A percentile compares a stretch with the other conserved stretches of the same genome.
phyloP scores from a whole-genome alignment of 2,797 vertebrate genomes.

The Neoniphon sammara region DNA sequence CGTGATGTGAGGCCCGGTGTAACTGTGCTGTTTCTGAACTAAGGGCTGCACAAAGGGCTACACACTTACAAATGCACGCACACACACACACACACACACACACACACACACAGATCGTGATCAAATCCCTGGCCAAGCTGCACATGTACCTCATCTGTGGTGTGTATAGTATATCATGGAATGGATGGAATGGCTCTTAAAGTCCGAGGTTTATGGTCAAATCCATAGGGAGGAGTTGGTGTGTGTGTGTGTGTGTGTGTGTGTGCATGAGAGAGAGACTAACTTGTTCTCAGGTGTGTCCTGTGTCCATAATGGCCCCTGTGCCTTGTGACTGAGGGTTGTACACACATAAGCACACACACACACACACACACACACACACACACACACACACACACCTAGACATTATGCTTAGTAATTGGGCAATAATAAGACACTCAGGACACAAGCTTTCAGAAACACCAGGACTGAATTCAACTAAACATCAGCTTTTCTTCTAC shows the following conservation, averaged over 20 bases:
- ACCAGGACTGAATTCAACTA: background rate
- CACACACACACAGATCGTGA: conserved; percentile 25
- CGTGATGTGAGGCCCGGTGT: conserved; percentile 38
- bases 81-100: conserved; percentile 31
- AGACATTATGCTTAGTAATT: background rate
- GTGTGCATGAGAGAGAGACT: background rate
- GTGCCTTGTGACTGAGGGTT: conserved; percentile 13
- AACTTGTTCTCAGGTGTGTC: background rate
- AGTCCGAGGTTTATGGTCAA: conserved; percentile 34
- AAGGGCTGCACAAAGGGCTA: conserved; percentile 38
- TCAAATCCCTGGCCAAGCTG: conserved; percentile 44
- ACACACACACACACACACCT: background rate
- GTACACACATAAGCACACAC: too few relatives aligned
- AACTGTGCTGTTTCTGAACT: conserved; percentile 33
- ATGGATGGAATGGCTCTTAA: conserved; percentile 24
- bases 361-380: conserved; percentile 5
- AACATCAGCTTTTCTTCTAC: background rate
- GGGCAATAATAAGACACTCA: background rate
- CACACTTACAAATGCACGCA: conserved; percentile 21
- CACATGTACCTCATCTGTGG: conserved; percentile 44
- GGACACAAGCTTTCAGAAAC: background rate
- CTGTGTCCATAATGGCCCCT: conserved; percentile 13
- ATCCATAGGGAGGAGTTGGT: conserved; percentile 25
- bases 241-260: conserved; percentile 3
- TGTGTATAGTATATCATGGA: conserved; percentile 38